Percentiles rank a stretch among this genome's conserved stretches.
Evolutionary conservation across 1,140 invertebrate species (phyloP).

Genomic region (Sitobion miscanthi): DNA sequence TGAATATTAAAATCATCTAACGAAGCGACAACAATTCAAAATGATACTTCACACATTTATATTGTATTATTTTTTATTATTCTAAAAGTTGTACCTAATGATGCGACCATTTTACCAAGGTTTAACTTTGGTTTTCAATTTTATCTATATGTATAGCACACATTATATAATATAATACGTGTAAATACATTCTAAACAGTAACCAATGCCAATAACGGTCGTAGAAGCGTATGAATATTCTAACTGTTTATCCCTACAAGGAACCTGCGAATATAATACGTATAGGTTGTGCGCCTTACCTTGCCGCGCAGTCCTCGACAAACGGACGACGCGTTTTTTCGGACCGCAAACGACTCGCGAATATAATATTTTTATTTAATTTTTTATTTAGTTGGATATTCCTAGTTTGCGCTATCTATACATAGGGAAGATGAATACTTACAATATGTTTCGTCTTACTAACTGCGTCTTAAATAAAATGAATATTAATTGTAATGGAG

Average conservation of each 20-base stretch:
- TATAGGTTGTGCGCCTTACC: neutral
- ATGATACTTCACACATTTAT: neutral
- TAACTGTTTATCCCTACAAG: neutral
- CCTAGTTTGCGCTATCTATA: too few relatives aligned
- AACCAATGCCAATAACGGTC: neutral
- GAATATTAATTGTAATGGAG: neutral
- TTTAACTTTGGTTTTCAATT: neutral
- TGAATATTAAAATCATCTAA: neutral
- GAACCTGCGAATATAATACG: neutral
- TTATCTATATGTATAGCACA: neutral
- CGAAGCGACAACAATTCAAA: neutral
- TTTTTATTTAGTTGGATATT: too few relatives aligned
- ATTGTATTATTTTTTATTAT: neutral
- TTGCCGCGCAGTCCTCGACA: neutral
- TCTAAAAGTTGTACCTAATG: neutral
- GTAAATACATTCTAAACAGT: neutral
- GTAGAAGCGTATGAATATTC: neutral
- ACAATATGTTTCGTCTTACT: neutral
- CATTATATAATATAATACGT: neutral
- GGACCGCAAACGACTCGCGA: too few relatives aligned
- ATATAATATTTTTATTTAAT: too few relatives aligned
- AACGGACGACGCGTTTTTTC: too few relatives aligned
- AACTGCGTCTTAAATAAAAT: neutral
- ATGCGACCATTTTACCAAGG: neutral
- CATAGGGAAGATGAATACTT: neutral